These are phyloP conservation scores for Sthenelais limicola DNA, from an alignment of 2,888 invertebrate genomes.

Conservation along the genomic window DNA sequence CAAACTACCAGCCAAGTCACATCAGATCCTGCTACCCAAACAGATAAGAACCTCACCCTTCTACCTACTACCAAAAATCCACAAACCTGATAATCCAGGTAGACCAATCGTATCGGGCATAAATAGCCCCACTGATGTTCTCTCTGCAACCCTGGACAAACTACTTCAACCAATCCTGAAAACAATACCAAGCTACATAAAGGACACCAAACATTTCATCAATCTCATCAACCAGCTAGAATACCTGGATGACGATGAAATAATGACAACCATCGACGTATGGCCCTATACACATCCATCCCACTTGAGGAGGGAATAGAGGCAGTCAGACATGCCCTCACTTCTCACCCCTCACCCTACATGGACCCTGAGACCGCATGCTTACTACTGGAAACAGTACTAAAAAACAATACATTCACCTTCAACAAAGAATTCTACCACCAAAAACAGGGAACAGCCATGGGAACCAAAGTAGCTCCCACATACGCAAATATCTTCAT, in stretches of 20 bases:
- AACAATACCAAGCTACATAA: not conserved
- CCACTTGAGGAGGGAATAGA: slow-evolving; percentile 21
- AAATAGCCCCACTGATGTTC: slow-evolving; percentile 10
- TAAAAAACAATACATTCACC: too few relatives aligned
- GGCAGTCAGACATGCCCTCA: not conserved
- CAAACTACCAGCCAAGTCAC: not conserved
- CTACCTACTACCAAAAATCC: slow-evolving; percentile 31
- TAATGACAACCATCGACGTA: slow-evolving; percentile 17
- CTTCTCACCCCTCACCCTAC: not conserved
- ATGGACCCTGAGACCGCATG: too few relatives aligned
- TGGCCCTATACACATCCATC: slow-evolving; percentile 4
- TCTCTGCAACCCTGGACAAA: slow-evolving; percentile 1
- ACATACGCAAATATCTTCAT: too few relatives aligned
- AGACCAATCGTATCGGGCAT: slow-evolving; percentile 17
- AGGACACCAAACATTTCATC: slow-evolving; percentile 25
- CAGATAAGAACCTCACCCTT: slow-evolving; percentile 6
- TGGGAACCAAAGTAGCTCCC: too few relatives aligned
- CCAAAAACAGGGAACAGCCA: too few relatives aligned
- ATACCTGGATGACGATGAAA: slow-evolving; percentile 6
- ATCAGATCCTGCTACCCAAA: not conserved
- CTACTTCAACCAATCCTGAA: not conserved
- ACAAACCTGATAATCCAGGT: not conserved
- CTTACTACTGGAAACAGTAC: too few relatives aligned
- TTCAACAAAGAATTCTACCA: too few relatives aligned
- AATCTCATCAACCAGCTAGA: slow-evolving; percentile 11